Evolutionary conservation across 2,888 invertebrate genomes (phyloP).

Genomic region (Vanessa cardui): DNA sequence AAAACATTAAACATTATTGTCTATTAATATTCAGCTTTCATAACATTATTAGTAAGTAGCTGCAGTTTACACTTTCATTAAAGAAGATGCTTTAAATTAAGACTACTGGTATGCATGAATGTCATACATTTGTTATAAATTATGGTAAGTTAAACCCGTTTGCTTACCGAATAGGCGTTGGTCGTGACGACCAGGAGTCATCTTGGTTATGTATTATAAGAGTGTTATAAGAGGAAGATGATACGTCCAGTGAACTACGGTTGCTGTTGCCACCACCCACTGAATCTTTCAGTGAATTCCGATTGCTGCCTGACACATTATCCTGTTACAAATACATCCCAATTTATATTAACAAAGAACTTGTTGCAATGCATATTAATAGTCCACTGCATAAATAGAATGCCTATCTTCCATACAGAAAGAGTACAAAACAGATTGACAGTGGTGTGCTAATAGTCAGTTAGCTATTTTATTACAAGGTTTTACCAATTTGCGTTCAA

Average conservation of each 20-base stretch:
- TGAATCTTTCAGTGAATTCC: slow-evolving; percentile 85
- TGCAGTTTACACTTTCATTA: too few relatives aligned
- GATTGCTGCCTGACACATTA: slow-evolving; percentile 79
- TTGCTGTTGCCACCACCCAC: slow-evolving; percentile 83
- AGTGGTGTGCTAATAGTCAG: too few relatives aligned
- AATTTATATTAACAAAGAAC: not conserved
- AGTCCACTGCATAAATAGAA: too few relatives aligned
- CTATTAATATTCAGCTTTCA: too few relatives aligned
- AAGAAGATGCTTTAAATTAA: too few relatives aligned
- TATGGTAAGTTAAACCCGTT: too few relatives aligned
- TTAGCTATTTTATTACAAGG: too few relatives aligned
- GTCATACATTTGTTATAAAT: too few relatives aligned
- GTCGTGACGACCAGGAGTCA: slow-evolving; percentile 86
- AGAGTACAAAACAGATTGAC: too few relatives aligned
- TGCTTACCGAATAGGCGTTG: slow-evolving; percentile 71
- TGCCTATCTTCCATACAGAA: too few relatives aligned
- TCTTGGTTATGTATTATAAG: slow-evolving; percentile 91
- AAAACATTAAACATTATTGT: slow-evolving; percentile 7
- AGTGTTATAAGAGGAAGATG: slow-evolving; percentile 91
- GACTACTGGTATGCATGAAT: too few relatives aligned
- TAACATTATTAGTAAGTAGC: slow-evolving; percentile 5
- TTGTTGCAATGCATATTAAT: not conserved
- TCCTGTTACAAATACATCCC: slow-evolving; percentile 54
- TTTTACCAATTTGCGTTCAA: too few relatives aligned
- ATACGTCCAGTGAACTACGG: slow-evolving; percentile 87